A percentile compares a stretch with the other conserved stretches of the same genome.
These are phyloP conservation scores for Ophiothrix spiculata DNA, from an alignment of 35 echinoderm and acorn worm genomes.

Conservation along the genomic window DNA sequence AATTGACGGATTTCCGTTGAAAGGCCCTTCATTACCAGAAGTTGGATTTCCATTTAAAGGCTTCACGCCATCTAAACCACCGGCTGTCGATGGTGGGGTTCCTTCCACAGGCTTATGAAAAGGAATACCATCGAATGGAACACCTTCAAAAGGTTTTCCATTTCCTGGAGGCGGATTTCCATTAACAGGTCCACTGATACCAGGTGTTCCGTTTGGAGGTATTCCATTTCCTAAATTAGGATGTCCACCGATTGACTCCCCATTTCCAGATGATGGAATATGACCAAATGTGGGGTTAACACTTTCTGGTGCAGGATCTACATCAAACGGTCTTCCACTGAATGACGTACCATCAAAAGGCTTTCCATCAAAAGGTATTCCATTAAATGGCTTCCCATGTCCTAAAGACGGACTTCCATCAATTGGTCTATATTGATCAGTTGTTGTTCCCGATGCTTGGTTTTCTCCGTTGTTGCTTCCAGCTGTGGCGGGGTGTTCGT, in stretches of 20 bases:
- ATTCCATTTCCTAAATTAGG: neutral
- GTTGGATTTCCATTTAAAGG: neutral
- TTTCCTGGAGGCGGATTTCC: neutral
- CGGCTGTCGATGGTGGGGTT: neutral
- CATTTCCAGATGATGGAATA: too few relatives aligned
- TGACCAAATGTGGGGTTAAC: too few relatives aligned
- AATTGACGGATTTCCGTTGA: too few relatives aligned
- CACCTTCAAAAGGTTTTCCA: neutral
- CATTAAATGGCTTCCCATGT: neutral
- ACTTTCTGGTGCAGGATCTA: too few relatives aligned
- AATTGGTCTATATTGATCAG: neutral
- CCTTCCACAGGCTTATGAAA: neutral
- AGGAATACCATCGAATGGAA: neutral
- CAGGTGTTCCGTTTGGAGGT: neutral
- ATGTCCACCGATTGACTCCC: too few relatives aligned
- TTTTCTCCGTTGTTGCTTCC: neutral
- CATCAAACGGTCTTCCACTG: conserved; percentile 3
- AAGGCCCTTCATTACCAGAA: neutral
- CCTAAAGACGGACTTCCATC: neutral
- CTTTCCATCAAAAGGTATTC: neutral
- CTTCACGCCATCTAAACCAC: neutral
- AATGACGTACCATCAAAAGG: neutral
- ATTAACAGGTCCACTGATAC: neutral
- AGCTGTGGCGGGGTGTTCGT: neutral
- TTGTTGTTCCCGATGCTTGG: neutral